Evolutionary conservation across 2,113 vertebrate species (phyloP).

Genomic region (Psettodes erumei): DNA sequence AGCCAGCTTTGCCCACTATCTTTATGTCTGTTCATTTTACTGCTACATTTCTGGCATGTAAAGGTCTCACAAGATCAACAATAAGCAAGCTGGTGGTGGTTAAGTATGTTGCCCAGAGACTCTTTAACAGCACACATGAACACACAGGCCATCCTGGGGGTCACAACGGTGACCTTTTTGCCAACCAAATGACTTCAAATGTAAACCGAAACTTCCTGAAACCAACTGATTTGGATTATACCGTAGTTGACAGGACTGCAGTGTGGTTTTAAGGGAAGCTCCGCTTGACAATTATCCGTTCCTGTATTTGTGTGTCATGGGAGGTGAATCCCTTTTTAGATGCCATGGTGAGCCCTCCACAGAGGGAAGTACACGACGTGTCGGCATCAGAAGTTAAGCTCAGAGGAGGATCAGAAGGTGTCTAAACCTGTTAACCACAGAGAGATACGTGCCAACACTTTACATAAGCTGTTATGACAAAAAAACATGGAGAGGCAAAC

Average conservation of each 20-base stretch:
- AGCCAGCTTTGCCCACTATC: constrained; percentile 18
- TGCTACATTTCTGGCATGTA: background rate
- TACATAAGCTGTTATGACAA: constrained; percentile 67
- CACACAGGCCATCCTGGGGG: background rate
- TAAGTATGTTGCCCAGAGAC: background rate
- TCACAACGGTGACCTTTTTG: background rate
- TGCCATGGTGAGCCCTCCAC: constrained; percentile 44
- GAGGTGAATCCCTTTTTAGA: constrained; percentile 65
- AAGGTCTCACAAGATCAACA: background rate
- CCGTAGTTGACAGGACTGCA: background rate
- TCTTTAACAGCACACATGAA: constrained; percentile 18
- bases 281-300: constrained; percentile 24
- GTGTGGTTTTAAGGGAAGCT: constrained; percentile 32
- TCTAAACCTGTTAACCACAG: constrained; percentile 69
- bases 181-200: background rate
- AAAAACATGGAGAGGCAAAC: background rate
- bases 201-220: constrained; percentile 5
- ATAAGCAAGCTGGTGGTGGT: background rate
- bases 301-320: constrained; percentile 50
- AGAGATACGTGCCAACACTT: constrained; percentile 51
- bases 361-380: constrained; percentile 19
- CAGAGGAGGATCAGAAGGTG: constrained; percentile 65
- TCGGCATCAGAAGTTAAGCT: constrained; percentile 64
- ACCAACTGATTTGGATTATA: constrained; percentile 27
- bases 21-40: constrained; percentile 23